Base-by-base conservation (phyloP, 2,888 invertebrate genomes). In the Hedychridium roseum region DNA sequence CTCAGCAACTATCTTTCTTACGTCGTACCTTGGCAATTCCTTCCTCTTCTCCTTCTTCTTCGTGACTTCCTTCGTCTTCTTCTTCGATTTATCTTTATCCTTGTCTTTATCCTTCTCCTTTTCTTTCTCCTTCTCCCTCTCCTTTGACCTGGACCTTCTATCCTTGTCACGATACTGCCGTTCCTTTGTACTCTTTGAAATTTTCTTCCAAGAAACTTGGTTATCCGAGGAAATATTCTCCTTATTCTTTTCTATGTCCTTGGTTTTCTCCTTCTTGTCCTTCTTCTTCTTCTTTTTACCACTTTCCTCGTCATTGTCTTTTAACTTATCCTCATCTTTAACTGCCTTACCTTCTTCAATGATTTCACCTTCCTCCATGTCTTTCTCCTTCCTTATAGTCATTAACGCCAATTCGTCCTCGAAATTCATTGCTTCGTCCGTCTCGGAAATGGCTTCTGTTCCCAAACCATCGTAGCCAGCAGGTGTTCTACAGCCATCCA, bases 11-110 rank as follows among this genome's bases (percentile, higher is more conserved):
- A 93, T 81, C 52, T 88, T 87, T 28, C 93, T 83, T 6, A 93
- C 92, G 80, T 92, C 89, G 75, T 94, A 94, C 2, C 93, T 83
- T 66, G 89, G 90, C 38, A 94, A 80, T 68, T 93, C 92, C 69
- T 90, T 88, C 11, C 91, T 83, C 68, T 88, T 90, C 43, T 85
- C 84, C 54, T 82, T 82, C 60, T 81, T 83, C 48, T 80, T 80
- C 54, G 65, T 58, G 0, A 67, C 55, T 49, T 73, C 72, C 37
- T 78, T 78, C 18, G 57, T 56, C 21, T 77, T 79, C 50, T 76
- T 79, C 21, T 67, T 70, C 14, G 60, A 63, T 38, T 59, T 65
- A 3, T 53, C 58, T 50, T 75, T 57, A 26, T 76, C 73, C 18
- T 55, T 66, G 17, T 76, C 76, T 60, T 76, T 73, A 44, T 81